Evolutionary conservation across 2,888 invertebrate species (phyloP).

Genomic region (Trichacis sp.): DNA sequence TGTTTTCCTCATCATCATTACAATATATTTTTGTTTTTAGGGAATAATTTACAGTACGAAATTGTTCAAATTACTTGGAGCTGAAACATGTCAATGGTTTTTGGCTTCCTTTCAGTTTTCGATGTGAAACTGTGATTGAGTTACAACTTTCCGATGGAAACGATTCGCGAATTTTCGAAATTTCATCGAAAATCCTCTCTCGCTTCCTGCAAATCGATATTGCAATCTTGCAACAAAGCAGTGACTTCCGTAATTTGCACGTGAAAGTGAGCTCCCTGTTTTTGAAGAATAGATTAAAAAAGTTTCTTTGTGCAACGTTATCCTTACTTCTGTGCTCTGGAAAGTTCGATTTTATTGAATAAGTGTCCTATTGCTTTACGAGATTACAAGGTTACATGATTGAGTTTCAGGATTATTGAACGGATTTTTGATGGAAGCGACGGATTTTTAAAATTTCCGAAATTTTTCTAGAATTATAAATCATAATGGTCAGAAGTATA

Average conservation of each 20-base stretch:
- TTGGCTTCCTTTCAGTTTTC: too few species aligned
- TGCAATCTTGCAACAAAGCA: background rate
- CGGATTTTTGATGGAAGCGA: too few species aligned
- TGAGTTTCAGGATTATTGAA: background rate
- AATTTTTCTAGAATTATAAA: too few species aligned
- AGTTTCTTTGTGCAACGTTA: background rate
- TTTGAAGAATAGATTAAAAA: background rate
- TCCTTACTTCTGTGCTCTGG: background rate
- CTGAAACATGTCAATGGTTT: too few species aligned
- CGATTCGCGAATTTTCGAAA: background rate
- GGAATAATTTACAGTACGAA: too few species aligned
- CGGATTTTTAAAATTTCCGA: too few species aligned
- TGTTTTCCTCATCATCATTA: too few species aligned
- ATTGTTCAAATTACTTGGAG: too few species aligned
- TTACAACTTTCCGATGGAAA: background rate
- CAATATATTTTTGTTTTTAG: too few species aligned
- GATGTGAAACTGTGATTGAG: background rate
- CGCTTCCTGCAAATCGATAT: background rate
- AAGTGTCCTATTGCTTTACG: background rate
- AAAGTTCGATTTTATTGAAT: background rate
- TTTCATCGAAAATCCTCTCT: too few species aligned
- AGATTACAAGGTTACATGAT: background rate
- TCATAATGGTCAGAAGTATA: too few species aligned
- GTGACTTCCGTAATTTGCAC: conserved; percentile 3
- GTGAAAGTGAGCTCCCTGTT: background rate